These are phyloP conservation scores for Loxodonta africana DNA, from an alignment of 2,113 vertebrate species.

Conservation along the genomic window DNA sequence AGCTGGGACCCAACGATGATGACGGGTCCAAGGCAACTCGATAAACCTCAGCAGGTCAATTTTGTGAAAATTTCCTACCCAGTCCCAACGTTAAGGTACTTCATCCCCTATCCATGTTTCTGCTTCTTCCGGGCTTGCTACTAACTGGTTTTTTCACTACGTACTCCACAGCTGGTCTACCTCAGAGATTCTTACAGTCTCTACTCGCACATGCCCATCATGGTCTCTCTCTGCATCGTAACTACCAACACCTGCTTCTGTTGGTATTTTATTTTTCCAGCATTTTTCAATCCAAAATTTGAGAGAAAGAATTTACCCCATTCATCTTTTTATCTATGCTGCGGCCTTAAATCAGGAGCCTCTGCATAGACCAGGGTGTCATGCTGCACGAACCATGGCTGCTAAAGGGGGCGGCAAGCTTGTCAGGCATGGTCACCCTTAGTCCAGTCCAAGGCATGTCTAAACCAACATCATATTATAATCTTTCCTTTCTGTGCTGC, in stretches of 20 bases:
- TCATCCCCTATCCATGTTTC: background rate
- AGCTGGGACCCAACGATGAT: background rate
- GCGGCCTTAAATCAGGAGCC: background rate
- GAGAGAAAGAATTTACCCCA: background rate
- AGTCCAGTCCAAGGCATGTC: slow-evolving; percentile 1
- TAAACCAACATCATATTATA: background rate
- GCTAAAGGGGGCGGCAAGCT: background rate
- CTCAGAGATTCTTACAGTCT: background rate
- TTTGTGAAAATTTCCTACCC: background rate
- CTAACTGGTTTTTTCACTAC: background rate
- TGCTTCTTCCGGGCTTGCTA: background rate
- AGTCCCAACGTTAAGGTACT: rapidly evolving
- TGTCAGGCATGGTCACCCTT: background rate
- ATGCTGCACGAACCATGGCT: background rate
- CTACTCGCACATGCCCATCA: background rate
- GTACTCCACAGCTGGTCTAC: background rate
- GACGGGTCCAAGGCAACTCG: too few relatives aligned
- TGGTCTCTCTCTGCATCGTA: background rate
- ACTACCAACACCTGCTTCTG: background rate
- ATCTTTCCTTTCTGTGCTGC: slow-evolving; percentile 37
- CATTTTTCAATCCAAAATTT: slow-evolving; percentile 16
- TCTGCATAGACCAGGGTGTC: background rate
- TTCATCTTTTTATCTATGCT: background rate
- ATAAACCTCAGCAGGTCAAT: background rate
- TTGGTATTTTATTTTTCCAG: background rate